Evolutionary conservation across 2,888 invertebrate species (phyloP), one percentile per base, ranked within the genome.

Genomic region (Seira musarum): DNA sequence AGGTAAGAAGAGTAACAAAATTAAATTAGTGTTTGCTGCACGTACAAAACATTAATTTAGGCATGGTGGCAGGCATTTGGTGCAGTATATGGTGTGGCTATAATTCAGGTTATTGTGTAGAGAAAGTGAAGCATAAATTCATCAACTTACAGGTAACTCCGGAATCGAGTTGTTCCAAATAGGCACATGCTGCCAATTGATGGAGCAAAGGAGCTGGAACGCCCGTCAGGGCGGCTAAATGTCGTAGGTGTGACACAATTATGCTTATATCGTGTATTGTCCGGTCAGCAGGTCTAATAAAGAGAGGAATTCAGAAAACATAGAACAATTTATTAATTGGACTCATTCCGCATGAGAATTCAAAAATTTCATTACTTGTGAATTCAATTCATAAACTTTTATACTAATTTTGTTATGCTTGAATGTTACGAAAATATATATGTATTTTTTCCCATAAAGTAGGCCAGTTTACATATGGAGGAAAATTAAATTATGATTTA

Each of bases 141-240:
- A 40, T 40, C n/a, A 85, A 92, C 93, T 93, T 89, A 94, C 94
- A 90, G 87, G 94, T 94, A 72, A 94, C 93, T 78, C 93, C 94
- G 88, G 93, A 93, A 88, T 94, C 94, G 86, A 94, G 89, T 88
- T 93, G 93, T 89, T 94, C 94, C 89, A 94, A 93, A 89, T 93
- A 94, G 82, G 93, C 93, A 83, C 84, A 85, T 61, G 85, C 84
- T 53, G 94, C 94, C 87, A 94, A 90, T 89, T 94, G 94, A 88
- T 93, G 93, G 74, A 94, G 90, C 75, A 94, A 91, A 24, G 92
- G 91, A 84, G 93, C 92, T 68, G 94, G 93, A 82, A 93, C 90
- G 85, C 92, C 91, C 61, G 84, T 84, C n/a, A 85, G 67, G 61
- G 84, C 84, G 87, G 92, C 92, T 86, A 93, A 91, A 79, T 92